A percentile compares a stretch with the other conserved stretches of the same genome.
Conservation (phyloP, 2,113 vertebrate species). For the Eclectus roratus region DNA sequence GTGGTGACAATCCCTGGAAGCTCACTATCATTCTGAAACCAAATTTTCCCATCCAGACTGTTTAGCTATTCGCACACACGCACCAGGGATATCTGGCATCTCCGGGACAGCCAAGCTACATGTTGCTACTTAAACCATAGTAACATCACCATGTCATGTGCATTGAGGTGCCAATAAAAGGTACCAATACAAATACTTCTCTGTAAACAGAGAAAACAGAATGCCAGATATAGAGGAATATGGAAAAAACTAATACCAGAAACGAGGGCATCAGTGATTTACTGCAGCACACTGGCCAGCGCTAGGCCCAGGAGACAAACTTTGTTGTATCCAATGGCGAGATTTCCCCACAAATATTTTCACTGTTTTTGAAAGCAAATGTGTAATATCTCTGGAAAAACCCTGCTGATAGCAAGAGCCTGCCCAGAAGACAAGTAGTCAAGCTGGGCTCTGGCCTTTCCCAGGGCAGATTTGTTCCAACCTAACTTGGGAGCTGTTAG, state of each 20-base stretch:
- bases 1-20: not conserved
- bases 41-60: not conserved
- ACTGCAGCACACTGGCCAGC: not conserved
- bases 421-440: constrained; percentile 60
- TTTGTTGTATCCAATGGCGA: not conserved
- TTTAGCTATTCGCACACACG: not conserved
- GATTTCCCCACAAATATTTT: constrained; percentile 49
- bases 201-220: not conserved
- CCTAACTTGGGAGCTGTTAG: constrained; percentile 17
- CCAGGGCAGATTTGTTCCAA: constrained; percentile 44
- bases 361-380: constrained; percentile 56
- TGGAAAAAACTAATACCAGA: not conserved
- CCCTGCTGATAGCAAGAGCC: constrained; percentile 58
- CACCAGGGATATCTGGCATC: not conserved
- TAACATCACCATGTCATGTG: not conserved
- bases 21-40: not conserved
- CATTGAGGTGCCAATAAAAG: not conserved
- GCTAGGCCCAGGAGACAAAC: not conserved
- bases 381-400: constrained; percentile 39
- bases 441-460: constrained; percentile 65
- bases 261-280: not conserved
- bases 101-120: fast-evolving
- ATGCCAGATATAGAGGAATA: not conserved
- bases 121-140: not conserved
- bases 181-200: not conserved